Percentiles rank a stretch among this genome's conserved stretches.
phyloP scores from a whole-genome alignment of 2,797 vertebrate genomes.

The Tragopan temminckii region DNA sequence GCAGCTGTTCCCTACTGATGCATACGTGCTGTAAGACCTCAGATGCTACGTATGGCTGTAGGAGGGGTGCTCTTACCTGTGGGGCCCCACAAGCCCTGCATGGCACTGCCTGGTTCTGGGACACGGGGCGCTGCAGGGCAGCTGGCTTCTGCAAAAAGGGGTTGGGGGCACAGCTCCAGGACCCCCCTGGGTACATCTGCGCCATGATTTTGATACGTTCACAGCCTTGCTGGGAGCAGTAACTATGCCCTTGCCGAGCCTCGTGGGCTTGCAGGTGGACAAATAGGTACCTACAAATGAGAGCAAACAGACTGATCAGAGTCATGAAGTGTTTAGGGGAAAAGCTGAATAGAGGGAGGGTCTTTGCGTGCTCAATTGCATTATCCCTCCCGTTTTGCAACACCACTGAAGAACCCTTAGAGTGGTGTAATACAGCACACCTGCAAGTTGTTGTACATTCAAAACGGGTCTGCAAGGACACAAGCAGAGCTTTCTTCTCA shows the following conservation, averaged over 20 bases:
- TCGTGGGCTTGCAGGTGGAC: conserved; percentile 57
- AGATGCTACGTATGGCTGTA: rapidly evolving
- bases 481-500: not conserved
- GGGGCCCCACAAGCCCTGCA: conserved; percentile 60
- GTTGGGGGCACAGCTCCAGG: conserved; percentile 36
- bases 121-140: not conserved
- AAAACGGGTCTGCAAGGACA: not conserved
- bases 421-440: rapidly evolving
- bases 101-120: not conserved
- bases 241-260: conserved; percentile 59
- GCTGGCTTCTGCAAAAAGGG: not conserved
- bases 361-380: not conserved
- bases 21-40: rapidly evolving
- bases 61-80: conserved; percentile 12
- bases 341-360: not conserved
- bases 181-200: not conserved
- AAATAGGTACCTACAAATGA: conserved; percentile 61
- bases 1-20: not conserved
- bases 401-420: not conserved
- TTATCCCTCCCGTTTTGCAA: not conserved
- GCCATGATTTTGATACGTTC: conserved; percentile 68
- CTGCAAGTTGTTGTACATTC: not conserved
- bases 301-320: not conserved
- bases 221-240: conserved; percentile 73
- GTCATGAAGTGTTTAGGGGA: rapidly evolving